phyloP scores from a whole-genome alignment of 2,113 vertebrate genomes.

The Falcunculus frontatus region DNA sequence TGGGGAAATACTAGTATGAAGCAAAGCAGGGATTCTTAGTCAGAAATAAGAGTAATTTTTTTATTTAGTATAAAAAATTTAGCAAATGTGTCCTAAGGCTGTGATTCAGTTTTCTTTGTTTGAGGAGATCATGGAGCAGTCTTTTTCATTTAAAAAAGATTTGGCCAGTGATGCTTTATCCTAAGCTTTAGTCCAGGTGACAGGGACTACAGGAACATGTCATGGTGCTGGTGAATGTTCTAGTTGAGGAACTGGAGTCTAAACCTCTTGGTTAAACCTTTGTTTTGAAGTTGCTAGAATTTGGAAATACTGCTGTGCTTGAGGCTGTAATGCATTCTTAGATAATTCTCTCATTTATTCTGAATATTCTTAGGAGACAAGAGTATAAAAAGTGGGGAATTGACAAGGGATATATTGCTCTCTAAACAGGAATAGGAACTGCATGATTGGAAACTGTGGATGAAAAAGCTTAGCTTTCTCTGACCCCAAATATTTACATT shows the following conservation, averaged over 20 bases:
- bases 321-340: background rate
- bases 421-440: background rate
- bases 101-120: background rate
- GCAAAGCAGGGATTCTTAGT: background rate
- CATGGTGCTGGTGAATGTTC: background rate
- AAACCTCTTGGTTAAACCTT: background rate
- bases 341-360: background rate
- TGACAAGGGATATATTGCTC: background rate
- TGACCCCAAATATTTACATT: background rate
- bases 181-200: background rate
- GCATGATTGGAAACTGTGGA: background rate
- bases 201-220: fast-evolving
- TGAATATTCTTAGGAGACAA: background rate
- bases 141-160: background rate
- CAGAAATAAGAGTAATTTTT: background rate
- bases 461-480: background rate
- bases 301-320: background rate
- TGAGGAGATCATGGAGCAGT: background rate
- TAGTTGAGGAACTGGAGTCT: background rate
- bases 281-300: background rate
- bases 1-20: background rate
- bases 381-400: background rate
- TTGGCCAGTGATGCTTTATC: background rate
- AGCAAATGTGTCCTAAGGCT: background rate
- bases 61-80: background rate